Evolutionary conservation across 92 coral and sea anemone genomes (phyloP).

Genomic region (Bergia sp.): DNA sequence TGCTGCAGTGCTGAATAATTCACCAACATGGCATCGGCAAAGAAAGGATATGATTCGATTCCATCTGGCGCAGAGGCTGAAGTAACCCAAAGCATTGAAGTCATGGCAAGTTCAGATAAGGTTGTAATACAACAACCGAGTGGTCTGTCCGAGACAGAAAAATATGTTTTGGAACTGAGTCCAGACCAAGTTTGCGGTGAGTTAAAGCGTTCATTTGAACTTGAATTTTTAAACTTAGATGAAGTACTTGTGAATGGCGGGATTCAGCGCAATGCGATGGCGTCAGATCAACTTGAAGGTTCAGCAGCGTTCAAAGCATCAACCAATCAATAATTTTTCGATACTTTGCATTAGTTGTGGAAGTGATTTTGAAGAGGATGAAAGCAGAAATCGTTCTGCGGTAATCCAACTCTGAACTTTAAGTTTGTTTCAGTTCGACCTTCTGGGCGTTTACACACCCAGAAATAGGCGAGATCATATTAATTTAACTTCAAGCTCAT

Average conservation of each 20-base stretch:
- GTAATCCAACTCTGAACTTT: neutral
- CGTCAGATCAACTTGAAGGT: neutral
- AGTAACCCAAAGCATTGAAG: constrained; percentile 1
- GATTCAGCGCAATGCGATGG: neutral
- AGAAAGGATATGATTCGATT: constrained; percentile 39
- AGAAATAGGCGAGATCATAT: neutral
- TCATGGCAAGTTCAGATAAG: constrained; percentile 40
- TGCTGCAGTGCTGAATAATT: constrained; percentile 10
- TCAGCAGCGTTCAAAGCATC: neutral
- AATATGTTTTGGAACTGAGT: constrained; percentile 38
- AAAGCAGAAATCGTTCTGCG: neutral
- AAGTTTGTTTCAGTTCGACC: neutral
- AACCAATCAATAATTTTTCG: neutral
- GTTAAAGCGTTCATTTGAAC: neutral
- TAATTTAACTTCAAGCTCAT: too few relatives aligned
- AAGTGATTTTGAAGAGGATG: neutral
- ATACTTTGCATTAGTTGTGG: neutral
- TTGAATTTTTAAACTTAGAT: neutral
- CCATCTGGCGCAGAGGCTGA: constrained; percentile 6
- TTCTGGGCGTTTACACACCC: neutral
- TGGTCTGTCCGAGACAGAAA: constrained; percentile 26
- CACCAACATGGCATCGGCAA: constrained; percentile 39
- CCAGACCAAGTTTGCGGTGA: constrained; percentile 36
- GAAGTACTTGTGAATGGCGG: neutral
- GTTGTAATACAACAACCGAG: constrained; percentile 35